Evolutionary conservation across 1,140 invertebrate genomes (phyloP).

Genomic region (Paracyclopina nana): DNA sequence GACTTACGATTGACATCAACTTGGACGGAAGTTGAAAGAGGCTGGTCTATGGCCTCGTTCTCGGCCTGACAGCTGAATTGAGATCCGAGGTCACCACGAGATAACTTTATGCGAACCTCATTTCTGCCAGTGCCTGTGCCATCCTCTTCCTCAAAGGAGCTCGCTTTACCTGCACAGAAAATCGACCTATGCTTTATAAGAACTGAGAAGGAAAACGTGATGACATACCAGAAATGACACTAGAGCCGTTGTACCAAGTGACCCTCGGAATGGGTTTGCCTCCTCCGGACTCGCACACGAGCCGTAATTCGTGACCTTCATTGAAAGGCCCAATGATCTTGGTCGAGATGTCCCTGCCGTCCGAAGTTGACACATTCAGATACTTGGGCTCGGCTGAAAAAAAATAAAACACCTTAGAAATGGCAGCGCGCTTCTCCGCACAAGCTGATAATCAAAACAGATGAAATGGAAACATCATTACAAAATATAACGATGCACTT

Average conservation of each 20-base stretch:
- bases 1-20: constrained; percentile 59
- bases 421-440: too few relatives aligned
- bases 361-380: constrained; percentile 32
- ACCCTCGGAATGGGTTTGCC: constrained; percentile 54
- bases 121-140: constrained; percentile 41
- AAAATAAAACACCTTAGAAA: too few relatives aligned
- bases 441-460: too few relatives aligned
- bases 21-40: constrained; percentile 41
- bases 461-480: too few relatives aligned
- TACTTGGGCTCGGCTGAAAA: constrained; percentile 43
- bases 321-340: constrained; percentile 43
- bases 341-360: constrained; percentile 35
- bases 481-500: too few relatives aligned
- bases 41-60: constrained; percentile 41
- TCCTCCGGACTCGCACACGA: constrained; percentile 46
- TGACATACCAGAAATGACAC: constrained; percentile 9
- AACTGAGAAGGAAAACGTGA: too few relatives aligned
- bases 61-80: constrained; percentile 53
- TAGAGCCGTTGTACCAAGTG: constrained; percentile 22
- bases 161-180: constrained; percentile 8
- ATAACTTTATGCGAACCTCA: constrained; percentile 41
- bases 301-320: constrained; percentile 41
- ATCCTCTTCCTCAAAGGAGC: constrained; percentile 24
- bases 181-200: too few relatives aligned
- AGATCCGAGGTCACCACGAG: constrained; percentile 49